Conservation (phyloP, 1,140 invertebrate species). For the Zaprionus capensis region DNA sequence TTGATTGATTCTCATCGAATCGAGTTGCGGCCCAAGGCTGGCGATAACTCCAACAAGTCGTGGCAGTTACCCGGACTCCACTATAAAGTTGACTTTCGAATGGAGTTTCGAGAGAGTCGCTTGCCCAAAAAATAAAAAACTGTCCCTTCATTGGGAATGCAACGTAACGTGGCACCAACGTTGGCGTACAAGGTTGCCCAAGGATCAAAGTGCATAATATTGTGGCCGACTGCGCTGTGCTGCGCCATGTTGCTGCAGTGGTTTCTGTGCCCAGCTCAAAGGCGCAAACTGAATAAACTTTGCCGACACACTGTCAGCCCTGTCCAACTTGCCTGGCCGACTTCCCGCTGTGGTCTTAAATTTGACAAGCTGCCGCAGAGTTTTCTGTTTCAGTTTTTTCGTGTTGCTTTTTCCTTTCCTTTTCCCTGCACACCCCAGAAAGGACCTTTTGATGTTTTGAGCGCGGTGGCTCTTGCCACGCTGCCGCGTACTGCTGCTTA, state of each 20-base stretch:
- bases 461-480: conserved; percentile 6
- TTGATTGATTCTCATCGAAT: conserved; percentile 59
- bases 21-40: neutral
- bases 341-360: conserved; percentile 31
- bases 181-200: neutral
- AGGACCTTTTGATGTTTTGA: conserved; percentile 40
- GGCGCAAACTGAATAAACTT: conserved; percentile 46
- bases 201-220: conserved; percentile 63
- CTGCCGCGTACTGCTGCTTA: conserved; percentile 52
- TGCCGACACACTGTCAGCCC: conserved; percentile 9
- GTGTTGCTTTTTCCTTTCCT: conserved; percentile 24
- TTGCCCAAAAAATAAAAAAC: neutral
- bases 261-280: conserved; percentile 31
- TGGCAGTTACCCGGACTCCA: neutral
- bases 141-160: conserved; percentile 53
- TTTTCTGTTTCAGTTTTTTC: conserved; percentile 15
- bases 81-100: conserved; percentile 25
- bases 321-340: conserved; percentile 8
- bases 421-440: neutral
- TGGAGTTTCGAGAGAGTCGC: neutral
- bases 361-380: conserved; percentile 25
- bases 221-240: conserved; percentile 25
- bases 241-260: conserved; percentile 16
- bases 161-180: conserved; percentile 17
- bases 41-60: conserved; percentile 3